Conservation (phyloP, 2,113 vertebrate species). For the Eolophus roseicapilla region DNA sequence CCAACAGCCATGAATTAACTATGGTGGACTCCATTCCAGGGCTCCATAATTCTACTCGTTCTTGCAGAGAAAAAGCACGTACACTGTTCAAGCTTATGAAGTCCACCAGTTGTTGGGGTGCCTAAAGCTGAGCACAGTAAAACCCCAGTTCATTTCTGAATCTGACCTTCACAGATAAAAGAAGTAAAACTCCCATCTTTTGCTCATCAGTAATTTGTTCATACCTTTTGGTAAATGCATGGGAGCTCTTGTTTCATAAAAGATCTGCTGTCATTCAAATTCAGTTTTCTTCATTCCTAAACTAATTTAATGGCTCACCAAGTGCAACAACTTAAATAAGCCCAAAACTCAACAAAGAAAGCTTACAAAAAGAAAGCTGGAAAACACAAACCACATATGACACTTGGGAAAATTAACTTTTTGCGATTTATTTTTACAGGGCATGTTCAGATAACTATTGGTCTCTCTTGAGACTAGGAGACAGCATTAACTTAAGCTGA, state of each 20-base stretch:
- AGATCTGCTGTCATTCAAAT: neutral
- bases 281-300: neutral
- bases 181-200: neutral
- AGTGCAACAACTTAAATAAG: neutral
- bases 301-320: neutral
- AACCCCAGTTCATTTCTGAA: neutral
- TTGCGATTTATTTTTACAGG: neutral
- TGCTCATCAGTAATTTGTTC: neutral
- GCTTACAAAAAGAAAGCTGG: neutral
- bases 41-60: neutral
- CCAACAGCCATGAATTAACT: neutral
- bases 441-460: neutral
- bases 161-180: neutral
- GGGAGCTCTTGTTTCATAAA: neutral
- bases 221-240: neutral
- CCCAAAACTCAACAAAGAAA: neutral
- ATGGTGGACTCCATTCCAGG: neutral
- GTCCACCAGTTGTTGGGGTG: neutral
- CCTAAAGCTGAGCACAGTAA: neutral
- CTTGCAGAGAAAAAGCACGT: fast-evolving
- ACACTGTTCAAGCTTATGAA: neutral
- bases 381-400: neutral
- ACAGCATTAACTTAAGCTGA: neutral
- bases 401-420: neutral
- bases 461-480: neutral